Conservation (phyloP, 2,888 invertebrate species). For the Cerastis rubricosa region DNA sequence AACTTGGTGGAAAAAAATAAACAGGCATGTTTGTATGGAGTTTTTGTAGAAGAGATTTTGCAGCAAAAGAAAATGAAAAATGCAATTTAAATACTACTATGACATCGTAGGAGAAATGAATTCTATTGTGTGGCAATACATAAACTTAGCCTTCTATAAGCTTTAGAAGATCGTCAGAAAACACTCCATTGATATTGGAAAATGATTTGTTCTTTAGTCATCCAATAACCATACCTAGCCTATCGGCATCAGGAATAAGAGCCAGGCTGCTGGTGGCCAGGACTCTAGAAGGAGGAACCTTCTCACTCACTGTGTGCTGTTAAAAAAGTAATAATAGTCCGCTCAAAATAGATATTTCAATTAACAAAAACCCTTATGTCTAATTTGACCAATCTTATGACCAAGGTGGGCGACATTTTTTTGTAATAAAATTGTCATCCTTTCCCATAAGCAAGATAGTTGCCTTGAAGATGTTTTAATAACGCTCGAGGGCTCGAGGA, state of each 20-base stretch:
- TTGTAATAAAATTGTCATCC: not conserved
- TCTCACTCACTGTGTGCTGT: too few species aligned
- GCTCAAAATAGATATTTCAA: too few species aligned
- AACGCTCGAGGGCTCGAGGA: constrained; percentile 13
- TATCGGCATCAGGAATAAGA: too few species aligned
- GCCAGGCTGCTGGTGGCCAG: too few species aligned
- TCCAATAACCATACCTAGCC: too few species aligned
- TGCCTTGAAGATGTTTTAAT: constrained; percentile 29
- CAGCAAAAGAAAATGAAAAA: not conserved
- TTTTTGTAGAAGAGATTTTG: not conserved
- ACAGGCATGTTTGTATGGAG: too few species aligned
- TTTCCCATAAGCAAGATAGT: not conserved
- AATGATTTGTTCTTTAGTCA: not conserved
- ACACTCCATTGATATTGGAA: not conserved
- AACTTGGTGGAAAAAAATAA: too few species aligned
- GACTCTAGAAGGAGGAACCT: too few species aligned
- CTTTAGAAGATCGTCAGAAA: not conserved
- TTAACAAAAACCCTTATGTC: too few species aligned
- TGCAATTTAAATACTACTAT: not conserved
- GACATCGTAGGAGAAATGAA: not conserved
- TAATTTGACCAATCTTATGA: not conserved
- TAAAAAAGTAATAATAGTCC: too few species aligned
- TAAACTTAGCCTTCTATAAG: not conserved
- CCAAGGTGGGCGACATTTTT: not conserved
- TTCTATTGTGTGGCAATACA: not conserved